Conservation (phyloP, 2,113 vertebrate genomes). For the Plestiodon gilberti region DNA sequence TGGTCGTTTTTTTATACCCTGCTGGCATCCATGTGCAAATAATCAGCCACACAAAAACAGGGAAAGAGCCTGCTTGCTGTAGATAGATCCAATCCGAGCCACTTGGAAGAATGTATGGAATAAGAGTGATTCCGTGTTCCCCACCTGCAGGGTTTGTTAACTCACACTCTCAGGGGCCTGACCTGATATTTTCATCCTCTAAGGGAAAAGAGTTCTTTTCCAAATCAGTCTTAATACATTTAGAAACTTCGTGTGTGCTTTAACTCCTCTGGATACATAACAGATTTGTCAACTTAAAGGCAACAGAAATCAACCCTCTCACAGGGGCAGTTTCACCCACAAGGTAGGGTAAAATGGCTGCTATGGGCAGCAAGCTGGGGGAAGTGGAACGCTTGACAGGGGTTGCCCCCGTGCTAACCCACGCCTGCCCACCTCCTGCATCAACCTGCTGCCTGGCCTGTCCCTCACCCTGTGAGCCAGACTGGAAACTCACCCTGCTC, state of each 20-base stretch:
- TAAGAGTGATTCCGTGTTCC: background rate
- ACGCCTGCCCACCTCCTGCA: no score
- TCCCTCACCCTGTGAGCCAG: no score
- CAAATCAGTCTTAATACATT: background rate
- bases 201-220: no score
- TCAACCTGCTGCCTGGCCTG: no score
- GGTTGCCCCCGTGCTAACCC: no score
- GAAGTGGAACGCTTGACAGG: no score
- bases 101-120: background rate
- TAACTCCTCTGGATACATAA: background rate
- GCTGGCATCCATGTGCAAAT: background rate
- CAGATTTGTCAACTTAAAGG: no score
- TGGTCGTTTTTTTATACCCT: conserved; percentile 5
- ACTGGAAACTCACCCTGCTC: no score
- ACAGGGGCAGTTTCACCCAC: no score
- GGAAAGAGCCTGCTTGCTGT: background rate
- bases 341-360: no score
- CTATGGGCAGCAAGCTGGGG: no score
- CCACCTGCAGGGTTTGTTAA: background rate
- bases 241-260: background rate
- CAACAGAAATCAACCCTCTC: background rate
- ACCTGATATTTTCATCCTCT: background rate
- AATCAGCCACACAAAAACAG: background rate
- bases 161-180: background rate
- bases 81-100: background rate